Evolutionary conservation across 2,888 invertebrate genomes (phyloP), one percentile per base, ranked within the genome.

Genomic region (Pseudoips prasinana): DNA sequence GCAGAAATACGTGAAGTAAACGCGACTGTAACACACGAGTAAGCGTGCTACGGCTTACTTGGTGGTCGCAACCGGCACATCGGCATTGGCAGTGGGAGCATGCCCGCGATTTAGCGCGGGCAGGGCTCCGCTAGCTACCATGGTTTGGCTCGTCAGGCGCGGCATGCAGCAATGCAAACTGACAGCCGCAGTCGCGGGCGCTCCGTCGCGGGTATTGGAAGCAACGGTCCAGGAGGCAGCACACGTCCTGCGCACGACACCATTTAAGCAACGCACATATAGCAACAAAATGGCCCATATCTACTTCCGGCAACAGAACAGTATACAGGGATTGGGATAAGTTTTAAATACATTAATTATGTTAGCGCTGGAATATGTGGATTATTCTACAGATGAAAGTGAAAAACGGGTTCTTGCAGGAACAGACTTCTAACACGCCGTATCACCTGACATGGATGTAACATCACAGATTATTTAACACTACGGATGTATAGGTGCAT

Each of bases 181-280:
- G 95, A 91, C 96, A 96, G 88, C 95, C 95, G 82, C 96, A 96
- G 85, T 96, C 96, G 77, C 95, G 93, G 58, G 93, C 91, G 79
- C 92, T 90, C 77, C 94, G 92, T 67, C 94, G 91, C 59, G 94
- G 93, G 85, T 94, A 94, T 90, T 94, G 94, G 92, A 95, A 95
- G 92, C 95, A 96, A 89, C 94, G 94, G 89, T 95, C 94, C 92
- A 95, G 93, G 61, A 95, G 90, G 83, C 95, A 95, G 93, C 95
- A 95, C 78, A 95, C 94, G 89, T 94, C 94, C 92, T 92, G 88
- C 90, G 89, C 78, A 81, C 79, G 78, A 82, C 71, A 83, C 71
- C 64, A 66, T 66, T 81, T 80, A 73, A 73, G 89, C 89, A 80
- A 89, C 71, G 62, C 48, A 62, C 68, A 85, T 79, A 48, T 41